Evolutionary conservation across 2,888 invertebrate genomes (phyloP).

Genomic region (Ferrisia virgata): DNA sequence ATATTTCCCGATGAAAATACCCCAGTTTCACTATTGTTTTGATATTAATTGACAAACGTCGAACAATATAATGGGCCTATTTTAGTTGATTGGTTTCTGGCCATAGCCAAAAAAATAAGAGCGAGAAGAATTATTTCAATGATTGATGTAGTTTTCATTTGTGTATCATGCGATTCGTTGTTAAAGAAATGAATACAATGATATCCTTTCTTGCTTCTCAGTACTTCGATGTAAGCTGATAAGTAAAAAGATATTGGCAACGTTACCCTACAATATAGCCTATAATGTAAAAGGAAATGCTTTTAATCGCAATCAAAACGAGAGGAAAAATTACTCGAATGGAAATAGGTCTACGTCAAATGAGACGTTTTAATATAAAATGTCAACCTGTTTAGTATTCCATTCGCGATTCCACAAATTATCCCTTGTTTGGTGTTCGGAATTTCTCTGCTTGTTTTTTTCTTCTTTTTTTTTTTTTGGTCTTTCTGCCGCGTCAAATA

Average conservation of each 20-base stretch:
- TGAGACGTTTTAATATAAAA: conserved; percentile 1
- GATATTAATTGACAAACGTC: background rate
- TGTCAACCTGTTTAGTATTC: conserved; percentile 5
- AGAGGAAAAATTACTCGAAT: background rate
- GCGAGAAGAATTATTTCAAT: background rate
- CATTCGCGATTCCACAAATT: background rate
- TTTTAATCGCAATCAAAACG: background rate
- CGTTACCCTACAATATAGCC: background rate
- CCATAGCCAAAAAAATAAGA: background rate
- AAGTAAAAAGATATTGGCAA: background rate
- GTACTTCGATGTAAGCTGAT: background rate
- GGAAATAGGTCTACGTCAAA: background rate
- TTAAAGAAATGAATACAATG: background rate
- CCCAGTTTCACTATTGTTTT: background rate
- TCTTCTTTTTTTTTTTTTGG: background rate
- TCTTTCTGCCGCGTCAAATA: background rate
- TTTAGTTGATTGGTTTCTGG: background rate
- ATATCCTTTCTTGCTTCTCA: background rate
- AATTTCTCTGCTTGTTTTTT: background rate
- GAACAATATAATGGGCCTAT: background rate
- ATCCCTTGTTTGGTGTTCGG: background rate
- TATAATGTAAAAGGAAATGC: background rate
- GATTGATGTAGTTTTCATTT: background rate
- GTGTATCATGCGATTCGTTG: background rate
- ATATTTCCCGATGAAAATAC: background rate